A percentile compares a stretch with the other conserved stretches of the same genome.
These are phyloP conservation scores for Simalia tracyae DNA, from an alignment of 2,797 vertebrate genomes.

Conservation along the genomic window DNA sequence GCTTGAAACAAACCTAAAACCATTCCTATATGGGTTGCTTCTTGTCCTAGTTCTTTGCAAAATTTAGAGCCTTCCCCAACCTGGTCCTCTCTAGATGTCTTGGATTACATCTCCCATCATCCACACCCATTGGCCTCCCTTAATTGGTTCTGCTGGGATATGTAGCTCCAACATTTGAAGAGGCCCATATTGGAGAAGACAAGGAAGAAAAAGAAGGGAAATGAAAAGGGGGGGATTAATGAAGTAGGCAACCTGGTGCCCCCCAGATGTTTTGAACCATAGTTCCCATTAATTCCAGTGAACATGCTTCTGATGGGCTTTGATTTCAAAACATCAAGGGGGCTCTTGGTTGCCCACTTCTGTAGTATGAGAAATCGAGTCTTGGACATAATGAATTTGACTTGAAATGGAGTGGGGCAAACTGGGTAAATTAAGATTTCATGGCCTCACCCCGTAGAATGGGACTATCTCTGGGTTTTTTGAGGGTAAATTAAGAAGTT, in stretches of 20 bases:
- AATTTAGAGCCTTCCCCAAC: not conserved
- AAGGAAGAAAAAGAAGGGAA: not conserved
- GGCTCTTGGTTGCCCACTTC: not conserved
- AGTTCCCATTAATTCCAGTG: not conserved
- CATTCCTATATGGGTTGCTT: not conserved
- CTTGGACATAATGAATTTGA: not conserved
- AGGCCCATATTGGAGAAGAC: too few relatives aligned
- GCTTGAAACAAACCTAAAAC: not conserved
- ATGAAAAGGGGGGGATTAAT: not conserved
- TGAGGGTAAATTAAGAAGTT: not conserved
- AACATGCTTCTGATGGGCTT: not conserved
- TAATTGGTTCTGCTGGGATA: not conserved
- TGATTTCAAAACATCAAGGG: not conserved
- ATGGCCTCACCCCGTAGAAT: not conserved
- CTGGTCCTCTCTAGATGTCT: not conserved
- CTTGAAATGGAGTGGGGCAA: not conserved
- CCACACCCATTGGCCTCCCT: not conserved
- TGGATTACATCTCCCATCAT: not conserved
- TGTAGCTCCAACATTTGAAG: not conserved
- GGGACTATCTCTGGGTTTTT: not conserved
- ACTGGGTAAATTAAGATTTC: not conserved
- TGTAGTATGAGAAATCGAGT: not conserved
- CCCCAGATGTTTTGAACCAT: not conserved
- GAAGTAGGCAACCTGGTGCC: not conserved
- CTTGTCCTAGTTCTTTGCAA: not conserved